Percentiles rank a stretch among this genome's conserved stretches.
Conservation (phyloP, 2,797 vertebrate species). For the Pangasius larnaudii region DNA sequence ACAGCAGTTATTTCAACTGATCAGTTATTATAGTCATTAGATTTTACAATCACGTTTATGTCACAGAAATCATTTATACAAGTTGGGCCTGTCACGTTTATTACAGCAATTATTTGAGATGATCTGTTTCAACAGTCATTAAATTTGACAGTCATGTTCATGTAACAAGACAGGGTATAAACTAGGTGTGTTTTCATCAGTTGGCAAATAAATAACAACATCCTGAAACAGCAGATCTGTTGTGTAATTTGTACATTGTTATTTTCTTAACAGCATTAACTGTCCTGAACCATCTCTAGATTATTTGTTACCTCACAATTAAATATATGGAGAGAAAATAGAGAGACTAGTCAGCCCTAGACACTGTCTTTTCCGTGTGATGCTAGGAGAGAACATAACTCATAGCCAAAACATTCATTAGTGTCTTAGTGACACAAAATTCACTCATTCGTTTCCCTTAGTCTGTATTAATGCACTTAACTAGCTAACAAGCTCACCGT, state of each 20-base stretch:
- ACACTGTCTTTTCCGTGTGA: neutral
- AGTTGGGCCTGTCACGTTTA: neutral
- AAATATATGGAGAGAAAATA: neutral
- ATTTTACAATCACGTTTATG: neutral
- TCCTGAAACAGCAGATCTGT: neutral
- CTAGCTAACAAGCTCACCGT: neutral
- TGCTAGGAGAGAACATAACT: neutral
- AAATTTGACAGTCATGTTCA: neutral
- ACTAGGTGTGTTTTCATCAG: neutral
- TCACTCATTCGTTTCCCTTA: too few species aligned
- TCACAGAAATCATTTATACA: neutral
- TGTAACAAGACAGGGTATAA: neutral
- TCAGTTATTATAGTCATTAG: neutral
- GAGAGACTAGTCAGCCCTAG: neutral
- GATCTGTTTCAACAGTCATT: neutral
- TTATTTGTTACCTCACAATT: neutral
- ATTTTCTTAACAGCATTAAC: neutral
- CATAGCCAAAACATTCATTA: neutral
- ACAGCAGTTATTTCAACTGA: neutral
- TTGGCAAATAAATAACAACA: constrained; percentile 9
- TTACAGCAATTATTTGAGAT: neutral
- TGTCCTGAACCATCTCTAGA: neutral
- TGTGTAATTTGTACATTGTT: neutral
- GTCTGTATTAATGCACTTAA: neutral
- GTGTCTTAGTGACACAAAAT: neutral